A percentile compares a stretch with the other conserved stretches of the same genome.
phyloP scores from a whole-genome alignment of 2,797 vertebrate species.

The Poeciliopsis infans region DNA sequence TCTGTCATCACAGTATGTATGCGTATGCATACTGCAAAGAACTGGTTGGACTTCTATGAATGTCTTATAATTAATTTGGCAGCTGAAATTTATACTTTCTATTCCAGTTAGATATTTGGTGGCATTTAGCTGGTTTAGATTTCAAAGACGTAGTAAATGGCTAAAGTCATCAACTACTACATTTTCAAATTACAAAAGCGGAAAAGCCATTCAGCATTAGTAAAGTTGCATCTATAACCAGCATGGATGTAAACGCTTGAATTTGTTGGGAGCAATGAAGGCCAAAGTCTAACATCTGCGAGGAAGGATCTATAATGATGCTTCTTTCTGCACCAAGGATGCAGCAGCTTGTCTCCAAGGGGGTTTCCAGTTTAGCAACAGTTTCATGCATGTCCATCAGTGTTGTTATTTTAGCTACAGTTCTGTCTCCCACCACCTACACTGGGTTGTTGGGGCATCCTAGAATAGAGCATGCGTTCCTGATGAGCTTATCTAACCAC shows the following conservation, averaged over 20 bases:
- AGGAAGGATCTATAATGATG: too few species aligned
- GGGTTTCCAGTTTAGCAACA: too few species aligned
- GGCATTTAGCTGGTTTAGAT: not conserved
- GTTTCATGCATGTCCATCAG: too few species aligned
- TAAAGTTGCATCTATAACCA: too few species aligned
- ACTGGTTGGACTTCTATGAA: not conserved
- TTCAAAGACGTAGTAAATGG: not conserved
- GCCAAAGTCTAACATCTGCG: too few species aligned
- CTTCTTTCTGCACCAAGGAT: too few species aligned
- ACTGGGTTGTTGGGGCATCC: not conserved
- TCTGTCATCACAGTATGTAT: not conserved
- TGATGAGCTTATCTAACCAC: not conserved
- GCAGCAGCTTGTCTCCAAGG: too few species aligned
- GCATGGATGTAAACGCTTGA: too few species aligned
- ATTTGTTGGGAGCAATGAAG: too few species aligned
- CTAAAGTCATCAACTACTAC: not conserved
- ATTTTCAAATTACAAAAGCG: not conserved
- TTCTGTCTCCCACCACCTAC: not conserved
- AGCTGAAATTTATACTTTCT: not conserved
- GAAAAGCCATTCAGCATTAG: too few species aligned
- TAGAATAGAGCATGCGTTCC: not conserved
- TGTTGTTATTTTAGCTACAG: not conserved
- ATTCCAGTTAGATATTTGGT: not conserved
- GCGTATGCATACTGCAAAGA: not conserved
- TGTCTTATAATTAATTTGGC: not conserved